These are phyloP conservation scores for Craterocephalus amniculus DNA, from an alignment of 2,797 vertebrate genomes.

Conservation along the genomic window DNA sequence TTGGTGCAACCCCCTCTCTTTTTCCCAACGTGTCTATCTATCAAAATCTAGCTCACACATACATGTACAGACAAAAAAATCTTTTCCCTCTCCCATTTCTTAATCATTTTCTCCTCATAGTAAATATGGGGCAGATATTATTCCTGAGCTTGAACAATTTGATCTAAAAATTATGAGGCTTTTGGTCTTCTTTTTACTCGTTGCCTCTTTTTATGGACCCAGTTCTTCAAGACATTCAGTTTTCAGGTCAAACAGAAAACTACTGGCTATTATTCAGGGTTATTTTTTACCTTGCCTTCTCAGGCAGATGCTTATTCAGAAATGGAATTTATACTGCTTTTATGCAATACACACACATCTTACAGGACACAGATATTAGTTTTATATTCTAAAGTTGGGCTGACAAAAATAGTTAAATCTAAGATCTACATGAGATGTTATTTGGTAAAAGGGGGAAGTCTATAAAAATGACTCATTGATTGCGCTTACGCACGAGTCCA, in stretches of 20 bases:
- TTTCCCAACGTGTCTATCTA: conserved; percentile 63
- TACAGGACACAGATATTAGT: conserved; percentile 10
- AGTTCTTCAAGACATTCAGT: conserved; percentile 8
- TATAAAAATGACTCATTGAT: no score
- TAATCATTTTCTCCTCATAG: conserved; percentile 33
- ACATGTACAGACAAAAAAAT: conserved; percentile 48
- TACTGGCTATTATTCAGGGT: conserved; percentile 17
- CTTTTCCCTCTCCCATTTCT: conserved; percentile 15
- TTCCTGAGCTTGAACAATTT: conserved; percentile 30
- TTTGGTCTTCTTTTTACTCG: conserved; percentile 12
- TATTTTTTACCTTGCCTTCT: conserved; percentile 5
- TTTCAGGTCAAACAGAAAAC: conserved; percentile 33
- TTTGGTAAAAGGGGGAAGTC: no score
- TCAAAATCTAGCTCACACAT: conserved; percentile 51
- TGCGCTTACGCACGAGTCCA: no score
- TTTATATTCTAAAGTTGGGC: conserved; percentile 4
- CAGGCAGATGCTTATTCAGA: conserved; percentile 8
- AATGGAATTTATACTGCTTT: conserved; percentile 4
- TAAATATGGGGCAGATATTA: conserved; percentile 44
- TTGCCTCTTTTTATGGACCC: conserved; percentile 19
- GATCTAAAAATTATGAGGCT: conserved; percentile 28
- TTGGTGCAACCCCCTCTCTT: conserved; percentile 64
- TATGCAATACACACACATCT: conserved; percentile 10
- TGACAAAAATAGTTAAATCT: not conserved
- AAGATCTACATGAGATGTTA: not conserved